Base-by-base conservation (phyloP, 2,888 invertebrate genomes). In the Liodrosophila aerea region DNA sequence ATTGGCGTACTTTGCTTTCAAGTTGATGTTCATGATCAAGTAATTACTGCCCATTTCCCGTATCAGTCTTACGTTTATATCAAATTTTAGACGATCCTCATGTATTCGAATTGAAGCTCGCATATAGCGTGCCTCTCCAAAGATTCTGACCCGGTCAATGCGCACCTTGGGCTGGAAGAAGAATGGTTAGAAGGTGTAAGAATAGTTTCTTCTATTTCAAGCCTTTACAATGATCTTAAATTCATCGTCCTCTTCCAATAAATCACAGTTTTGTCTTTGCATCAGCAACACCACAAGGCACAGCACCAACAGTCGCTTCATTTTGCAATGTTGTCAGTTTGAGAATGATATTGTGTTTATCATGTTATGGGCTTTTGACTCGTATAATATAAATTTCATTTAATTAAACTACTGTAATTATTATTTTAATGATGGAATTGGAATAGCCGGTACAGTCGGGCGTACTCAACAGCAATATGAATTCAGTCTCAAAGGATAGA, bases 41-140 rank as follows among this genome's bases (percentile, higher is more conserved):
- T 76, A 67, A 11, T 84, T 86, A 13, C 69, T 75, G 4, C 71
- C 72, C 53, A 84, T 2, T 8, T 63, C 51, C 0, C 65, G 60
- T 3, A 41, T 51, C 1, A 84, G 40, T 16, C n/a, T 29, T 0
- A 73, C 44, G 12, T 13, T 9, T 0, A 84, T 1, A 22, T 71
- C 74, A 22, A 85, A 82, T 4, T 41, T 34, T 1, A 15, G 45
- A 8, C 67, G 73, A 53, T 75, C 45, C 0, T 50, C 56, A 18
- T 73, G 49, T 4, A 74, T 44, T 0, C 4, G 5, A 4, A 63
- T 33, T 7, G 1, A 1, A 0, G 56, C 59, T n/a, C 51, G 44
- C 58, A 86, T 33, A 11, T 65, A 85, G 7, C 46, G 59, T 0
- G 51, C 36, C 7, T 74, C 75, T 7, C 56, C 66, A 12, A 50